Evolutionary conservation across 1,140 invertebrate species (phyloP), one percentile per base, ranked within the genome.

Genomic region (Bathynomus jamesi): DNA sequence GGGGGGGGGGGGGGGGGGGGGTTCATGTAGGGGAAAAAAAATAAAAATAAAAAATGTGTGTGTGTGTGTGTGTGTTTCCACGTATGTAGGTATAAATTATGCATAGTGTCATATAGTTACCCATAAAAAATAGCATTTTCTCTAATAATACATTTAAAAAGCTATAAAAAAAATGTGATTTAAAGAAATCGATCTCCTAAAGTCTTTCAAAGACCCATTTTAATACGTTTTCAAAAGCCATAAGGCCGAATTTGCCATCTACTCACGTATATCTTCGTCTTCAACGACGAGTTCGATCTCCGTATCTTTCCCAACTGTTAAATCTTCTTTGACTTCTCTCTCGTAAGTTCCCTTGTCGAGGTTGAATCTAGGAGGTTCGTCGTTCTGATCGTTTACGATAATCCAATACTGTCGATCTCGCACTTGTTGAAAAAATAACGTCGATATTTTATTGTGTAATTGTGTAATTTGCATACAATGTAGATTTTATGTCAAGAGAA

Each of bases 301-400:
- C 21, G 69, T 70, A 62, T 64, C 69, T 32, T 70, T 70, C 28
- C 69, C 69, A 21, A 70, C 29, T n/a, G 46, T 60, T 21, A 63
- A 29, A 29, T 70, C 31, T 17, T 70, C 69, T 21, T 24, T 28
- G 11, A 70, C 40, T 24, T 25, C 40, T 61, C 31, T 60, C 25
- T 70, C 61, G 40, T 70, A 70, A 28, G 24, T 32, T 4, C 69
- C 69, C 5, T n/a, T 29, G 3, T 70, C 61, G 4, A 63, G 62
- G 69, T 70, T 65, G 29, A 70, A 70, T 1, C 25, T 17, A 0
- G 69, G 69, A 2, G 69, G 69, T 40, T 64, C 61, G 28, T 70
- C 69, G 28, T 70, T 70, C 28, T 32, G 11, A 30, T 70, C 69
- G 69, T 70, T 70, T 17, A 70, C 64, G 27, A 60, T 70, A 27